phyloP scores from a whole-genome alignment of 2,113 vertebrate species.

The Diglossa brunneiventris region DNA sequence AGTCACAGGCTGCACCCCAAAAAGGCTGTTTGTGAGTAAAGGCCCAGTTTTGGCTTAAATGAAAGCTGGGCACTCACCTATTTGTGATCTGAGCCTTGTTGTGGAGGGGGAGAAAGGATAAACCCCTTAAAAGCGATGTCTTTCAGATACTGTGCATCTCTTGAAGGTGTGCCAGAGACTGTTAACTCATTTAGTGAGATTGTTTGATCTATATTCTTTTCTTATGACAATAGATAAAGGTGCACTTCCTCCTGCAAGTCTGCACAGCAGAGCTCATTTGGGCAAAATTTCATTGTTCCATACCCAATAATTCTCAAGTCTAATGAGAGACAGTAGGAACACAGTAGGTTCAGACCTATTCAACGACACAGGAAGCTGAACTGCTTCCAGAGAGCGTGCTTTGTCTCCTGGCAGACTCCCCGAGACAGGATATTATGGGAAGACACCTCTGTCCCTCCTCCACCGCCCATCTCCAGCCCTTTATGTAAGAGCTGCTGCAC shows the following conservation, averaged over 20 bases:
- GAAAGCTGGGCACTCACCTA: background rate
- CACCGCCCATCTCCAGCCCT: background rate
- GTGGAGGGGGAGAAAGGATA: background rate
- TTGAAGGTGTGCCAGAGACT: background rate
- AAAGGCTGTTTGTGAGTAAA: background rate
- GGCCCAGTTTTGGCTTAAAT: background rate
- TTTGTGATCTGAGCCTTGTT: background rate
- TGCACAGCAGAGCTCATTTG: background rate
- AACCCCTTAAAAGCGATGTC: background rate
- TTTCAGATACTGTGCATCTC: background rate
- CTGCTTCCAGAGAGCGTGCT: background rate
- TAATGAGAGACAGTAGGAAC: constrained; percentile 20
- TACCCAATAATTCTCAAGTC: background rate
- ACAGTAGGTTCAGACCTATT: constrained; percentile 13
- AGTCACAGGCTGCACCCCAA: background rate
- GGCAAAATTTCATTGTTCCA: constrained; percentile 6
- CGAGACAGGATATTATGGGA: background rate
- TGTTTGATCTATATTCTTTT: background rate
- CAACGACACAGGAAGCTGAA: background rate
- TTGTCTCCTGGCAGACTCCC: constrained; percentile 35
- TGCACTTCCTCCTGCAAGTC: background rate
- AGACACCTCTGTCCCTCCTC: constrained; percentile 1
- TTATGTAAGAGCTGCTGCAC: background rate
- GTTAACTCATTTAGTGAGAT: background rate
- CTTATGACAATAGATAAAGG: background rate